Evolutionary conservation across 2,888 invertebrate genomes (phyloP), one percentile per base, ranked within the genome.

Genomic region (Andrena chrysosceles): DNA sequence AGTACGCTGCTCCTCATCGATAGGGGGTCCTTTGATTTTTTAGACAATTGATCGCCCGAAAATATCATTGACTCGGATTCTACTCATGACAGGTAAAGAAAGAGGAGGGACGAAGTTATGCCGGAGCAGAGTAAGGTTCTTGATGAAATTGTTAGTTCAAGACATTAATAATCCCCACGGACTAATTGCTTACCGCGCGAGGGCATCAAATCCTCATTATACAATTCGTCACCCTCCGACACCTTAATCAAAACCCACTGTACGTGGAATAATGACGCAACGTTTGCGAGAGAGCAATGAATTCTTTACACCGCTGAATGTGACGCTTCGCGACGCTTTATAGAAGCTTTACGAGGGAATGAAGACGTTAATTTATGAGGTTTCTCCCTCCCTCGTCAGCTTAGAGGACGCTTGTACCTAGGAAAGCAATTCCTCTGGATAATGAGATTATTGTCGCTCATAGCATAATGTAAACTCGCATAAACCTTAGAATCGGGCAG

Each of bases 141-240:
- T 82, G 80, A 87, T 87, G 87, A 62, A 87, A 88, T 83, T 78
- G 83, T 88, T 86, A 88, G 86, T 73, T 66, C 63, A 85, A 83
- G 82, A 75, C 90, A 90, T 90, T 90, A 90, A 90, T 90, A 89
- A 90, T 84, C 77, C 60, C 73, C 48, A 77, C 71, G 81, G 89
- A 86, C 87, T 90, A 90, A 90, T 90, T 90, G 86, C 87, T 86
- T 85, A 85, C 85, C 73, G 85, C 81, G 90, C 82, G 86, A 87
- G 87, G 84, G 89, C 89, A 89, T 90, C 88, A 89, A 90, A 90
- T 88, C 85, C 87, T 84, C 88, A 85, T 90, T 89, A 90, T 86
- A 89, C 90, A 88, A 92, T 92, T 92, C 91, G 91, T 91, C 90
- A 91, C 89, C 91, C 90, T 90, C 89, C 89, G 90, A 91, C 90